Conservation (phyloP, 2,888 invertebrate genomes). For the Tetropium fuscum region DNA sequence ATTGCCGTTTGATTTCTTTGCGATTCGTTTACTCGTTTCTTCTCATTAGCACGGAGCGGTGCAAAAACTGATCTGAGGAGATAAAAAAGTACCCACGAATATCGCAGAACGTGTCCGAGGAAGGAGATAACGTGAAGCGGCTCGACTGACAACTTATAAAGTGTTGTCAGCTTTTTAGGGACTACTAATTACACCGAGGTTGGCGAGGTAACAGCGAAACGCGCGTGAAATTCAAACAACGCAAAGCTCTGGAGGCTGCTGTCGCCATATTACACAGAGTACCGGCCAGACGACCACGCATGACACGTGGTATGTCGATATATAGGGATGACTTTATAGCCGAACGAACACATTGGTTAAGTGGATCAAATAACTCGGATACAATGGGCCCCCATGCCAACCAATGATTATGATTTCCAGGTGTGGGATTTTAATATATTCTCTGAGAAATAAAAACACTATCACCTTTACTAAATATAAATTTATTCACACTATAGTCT, state of each 20-base stretch:
- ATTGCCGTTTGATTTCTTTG: not conserved
- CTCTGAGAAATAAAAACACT: too few species aligned
- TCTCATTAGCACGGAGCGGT: slow-evolving; percentile 42
- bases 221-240: slow-evolving; percentile 49
- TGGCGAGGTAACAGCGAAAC: slow-evolving; percentile 44
- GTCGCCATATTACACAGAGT: slow-evolving; percentile 34
- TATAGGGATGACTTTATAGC: slow-evolving; percentile 39
- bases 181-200: slow-evolving; percentile 52
- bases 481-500: too few species aligned
- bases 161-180: slow-evolving; percentile 55
- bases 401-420: not conserved
- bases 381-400: not conserved
- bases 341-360: slow-evolving; percentile 37
- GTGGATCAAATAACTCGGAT: slow-evolving; percentile 35
- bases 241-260: slow-evolving; percentile 29
- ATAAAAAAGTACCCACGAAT: slow-evolving; percentile 44
- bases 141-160: slow-evolving; percentile 55
- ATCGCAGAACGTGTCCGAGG: slow-evolving; percentile 44
- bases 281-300: slow-evolving; percentile 26
- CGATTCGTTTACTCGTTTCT: slow-evolving; percentile 24
- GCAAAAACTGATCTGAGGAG: slow-evolving; percentile 38
- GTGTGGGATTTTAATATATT: too few species aligned
- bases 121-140: slow-evolving; percentile 46
- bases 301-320: slow-evolving; percentile 3
- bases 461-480: too few species aligned